Percentiles rank a stretch among this genome's conserved stretches.
phyloP scores from a whole-genome alignment of 2,888 invertebrate species.

The Anoncus sp. region DNA sequence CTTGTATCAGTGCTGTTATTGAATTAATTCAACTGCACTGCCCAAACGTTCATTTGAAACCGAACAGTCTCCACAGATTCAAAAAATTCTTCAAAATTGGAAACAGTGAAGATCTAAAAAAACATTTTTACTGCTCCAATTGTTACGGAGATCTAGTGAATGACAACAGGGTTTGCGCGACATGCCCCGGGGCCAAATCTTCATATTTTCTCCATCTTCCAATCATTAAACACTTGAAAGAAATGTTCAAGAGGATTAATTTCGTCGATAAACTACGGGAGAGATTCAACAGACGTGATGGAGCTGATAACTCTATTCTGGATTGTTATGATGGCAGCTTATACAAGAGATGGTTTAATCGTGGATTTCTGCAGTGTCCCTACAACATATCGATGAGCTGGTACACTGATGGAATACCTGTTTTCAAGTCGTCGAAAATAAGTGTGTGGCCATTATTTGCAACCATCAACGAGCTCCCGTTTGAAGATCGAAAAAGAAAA shows the following conservation, averaged over 20 bases:
- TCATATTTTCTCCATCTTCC: constrained; percentile 39
- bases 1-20: constrained; percentile 32
- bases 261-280: constrained; percentile 42
- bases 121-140: constrained; percentile 44
- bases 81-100: too few species aligned
- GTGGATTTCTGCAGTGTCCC: constrained; percentile 54
- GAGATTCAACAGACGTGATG: constrained; percentile 37
- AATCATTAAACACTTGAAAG: constrained; percentile 46
- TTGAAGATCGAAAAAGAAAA: constrained; percentile 46
- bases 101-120: too few species aligned
- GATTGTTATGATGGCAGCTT: constrained; percentile 53
- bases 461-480: constrained; percentile 60
- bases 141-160: too few species aligned
- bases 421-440: constrained; percentile 43
- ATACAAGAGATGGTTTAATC: constrained; percentile 46
- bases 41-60: constrained; percentile 24
- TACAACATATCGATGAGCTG: constrained; percentile 57
- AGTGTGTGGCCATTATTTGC: constrained; percentile 61
- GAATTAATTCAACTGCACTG: constrained; percentile 49
- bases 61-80: constrained; percentile 47
- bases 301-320: not conserved
- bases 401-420: constrained; percentile 60
- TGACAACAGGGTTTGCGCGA: too few species aligned
- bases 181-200: not conserved
- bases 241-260: constrained; percentile 35